Conservation (phyloP, 64 coral and sea anemone genomes). For the Porites lutea region DNA sequence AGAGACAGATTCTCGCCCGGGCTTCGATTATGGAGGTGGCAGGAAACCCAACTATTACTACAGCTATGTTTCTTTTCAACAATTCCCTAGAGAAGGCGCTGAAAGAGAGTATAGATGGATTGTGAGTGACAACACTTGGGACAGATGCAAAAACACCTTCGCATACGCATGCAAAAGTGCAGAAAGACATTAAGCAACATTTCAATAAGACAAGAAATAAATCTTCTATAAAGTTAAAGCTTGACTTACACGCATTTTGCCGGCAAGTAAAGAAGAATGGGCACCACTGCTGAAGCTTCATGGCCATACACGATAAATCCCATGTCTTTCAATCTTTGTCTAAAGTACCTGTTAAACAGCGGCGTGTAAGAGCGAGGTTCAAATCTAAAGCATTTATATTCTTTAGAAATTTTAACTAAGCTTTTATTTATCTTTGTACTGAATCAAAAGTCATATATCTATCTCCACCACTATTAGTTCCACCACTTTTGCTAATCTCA, state of each 20-base stretch:
- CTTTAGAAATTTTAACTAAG: no score
- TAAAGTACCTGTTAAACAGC: conserved; percentile 75
- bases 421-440: no score
- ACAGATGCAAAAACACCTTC: no score
- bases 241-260: conserved; percentile 90
- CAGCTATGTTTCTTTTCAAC: conserved; percentile 87
- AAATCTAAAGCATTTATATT: no score
- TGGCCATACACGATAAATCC: conserved; percentile 98
- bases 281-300: conserved; percentile 91
- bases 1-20: conserved; percentile 92
- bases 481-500: no score
- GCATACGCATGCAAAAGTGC: no score
- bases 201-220: neutral
- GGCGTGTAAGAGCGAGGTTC: neutral
- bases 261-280: conserved; percentile 87
- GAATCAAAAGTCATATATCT: no score
- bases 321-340: conserved; percentile 84
- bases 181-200: neutral
- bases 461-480: no score
- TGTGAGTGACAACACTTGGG: neutral
- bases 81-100: conserved; percentile 96
- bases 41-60: conserved; percentile 97
- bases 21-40: conserved; percentile 94
- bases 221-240: no score
- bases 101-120: neutral